These are phyloP conservation scores for Neocloeon triangulifer DNA, from an alignment of 1,140 invertebrate species.

Conservation along the genomic window DNA sequence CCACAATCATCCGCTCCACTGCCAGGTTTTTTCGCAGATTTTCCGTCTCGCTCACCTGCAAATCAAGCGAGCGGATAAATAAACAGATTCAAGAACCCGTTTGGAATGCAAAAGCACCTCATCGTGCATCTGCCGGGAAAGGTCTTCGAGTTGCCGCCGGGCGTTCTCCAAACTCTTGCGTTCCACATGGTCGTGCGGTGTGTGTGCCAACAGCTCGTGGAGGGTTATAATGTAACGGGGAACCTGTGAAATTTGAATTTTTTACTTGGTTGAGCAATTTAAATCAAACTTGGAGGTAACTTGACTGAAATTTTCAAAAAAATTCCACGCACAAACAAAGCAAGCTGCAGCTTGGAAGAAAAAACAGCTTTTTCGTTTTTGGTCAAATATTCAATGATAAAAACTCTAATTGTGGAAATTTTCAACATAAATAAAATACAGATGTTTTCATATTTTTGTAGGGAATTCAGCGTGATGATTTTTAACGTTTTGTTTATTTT, in stretches of 20 bases:
- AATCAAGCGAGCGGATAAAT: constrained; percentile 5
- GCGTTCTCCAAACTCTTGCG: constrained; percentile 72
- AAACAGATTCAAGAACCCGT: not conserved
- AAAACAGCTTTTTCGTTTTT: too few species aligned
- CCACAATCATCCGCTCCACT: constrained; percentile 85
- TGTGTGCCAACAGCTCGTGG: constrained; percentile 77
- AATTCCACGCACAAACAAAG: too few species aligned
- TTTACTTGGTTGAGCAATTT: too few species aligned
- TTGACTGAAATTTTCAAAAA: too few species aligned
- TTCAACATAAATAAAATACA: too few species aligned
- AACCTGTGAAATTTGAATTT: constrained; percentile 46
- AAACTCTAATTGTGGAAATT: too few species aligned
- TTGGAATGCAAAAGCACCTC: constrained; percentile 36
- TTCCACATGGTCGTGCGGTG: constrained; percentile 87
- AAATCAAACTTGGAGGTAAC: too few species aligned
- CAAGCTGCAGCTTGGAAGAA: too few species aligned
- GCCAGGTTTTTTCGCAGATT: constrained; percentile 82
- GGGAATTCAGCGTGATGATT: too few species aligned
- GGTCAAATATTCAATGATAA: too few species aligned
- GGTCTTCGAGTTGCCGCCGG: constrained; percentile 66
- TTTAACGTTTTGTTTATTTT: too few species aligned
- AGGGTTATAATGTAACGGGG: constrained; percentile 81
- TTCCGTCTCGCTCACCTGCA: constrained; percentile 78
- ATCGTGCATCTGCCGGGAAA: constrained; percentile 65
- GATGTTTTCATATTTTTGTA: too few species aligned